These are phyloP conservation scores for Lerema accius DNA, from an alignment of 1,140 invertebrate genomes.

Conservation along the genomic window DNA sequence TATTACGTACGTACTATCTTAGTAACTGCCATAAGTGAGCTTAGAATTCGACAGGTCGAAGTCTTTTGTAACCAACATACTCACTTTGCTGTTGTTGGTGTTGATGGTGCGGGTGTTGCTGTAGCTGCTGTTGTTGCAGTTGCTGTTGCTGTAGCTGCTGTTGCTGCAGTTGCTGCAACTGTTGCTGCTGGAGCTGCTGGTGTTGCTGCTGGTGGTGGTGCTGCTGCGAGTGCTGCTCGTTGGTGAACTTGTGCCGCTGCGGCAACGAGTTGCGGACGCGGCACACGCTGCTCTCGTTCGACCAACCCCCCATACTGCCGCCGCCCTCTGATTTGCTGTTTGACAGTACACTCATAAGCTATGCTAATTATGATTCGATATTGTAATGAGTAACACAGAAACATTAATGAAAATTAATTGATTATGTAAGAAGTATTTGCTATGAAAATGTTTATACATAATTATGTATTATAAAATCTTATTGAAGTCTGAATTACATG, in stretches of 20 bases:
- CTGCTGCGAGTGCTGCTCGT: constrained; percentile 65
- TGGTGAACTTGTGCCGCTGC: constrained; percentile 73
- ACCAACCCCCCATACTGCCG: constrained; percentile 71
- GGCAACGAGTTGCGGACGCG: constrained; percentile 71
- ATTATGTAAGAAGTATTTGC: too few relatives aligned
- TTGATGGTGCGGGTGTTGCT: constrained; percentile 39
- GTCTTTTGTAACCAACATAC: neutral
- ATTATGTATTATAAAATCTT: too few relatives aligned
- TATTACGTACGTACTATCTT: too few relatives aligned
- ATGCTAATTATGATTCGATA: too few relatives aligned
- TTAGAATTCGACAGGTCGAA: too few relatives aligned
- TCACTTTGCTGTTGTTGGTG: constrained; percentile 45
- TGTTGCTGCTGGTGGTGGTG: constrained; percentile 46
- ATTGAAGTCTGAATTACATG: too few relatives aligned
- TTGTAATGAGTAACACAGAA: too few relatives aligned
- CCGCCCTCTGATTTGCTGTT: constrained; percentile 65
- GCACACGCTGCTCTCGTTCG: constrained; percentile 70
- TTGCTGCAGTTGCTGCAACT: constrained; percentile 40
- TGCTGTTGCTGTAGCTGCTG: constrained; percentile 47
- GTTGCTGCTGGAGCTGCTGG: constrained; percentile 45
- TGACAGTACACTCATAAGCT: neutral
- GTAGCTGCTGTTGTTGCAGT: constrained; percentile 26
- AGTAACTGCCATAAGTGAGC: too few relatives aligned
- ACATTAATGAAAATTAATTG: too few relatives aligned
- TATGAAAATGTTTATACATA: too few relatives aligned